A percentile compares a stretch with the other conserved stretches of the same genome.
Evolutionary conservation across 1,140 invertebrate species (phyloP).

Genomic region (Bombus breviceps): DNA sequence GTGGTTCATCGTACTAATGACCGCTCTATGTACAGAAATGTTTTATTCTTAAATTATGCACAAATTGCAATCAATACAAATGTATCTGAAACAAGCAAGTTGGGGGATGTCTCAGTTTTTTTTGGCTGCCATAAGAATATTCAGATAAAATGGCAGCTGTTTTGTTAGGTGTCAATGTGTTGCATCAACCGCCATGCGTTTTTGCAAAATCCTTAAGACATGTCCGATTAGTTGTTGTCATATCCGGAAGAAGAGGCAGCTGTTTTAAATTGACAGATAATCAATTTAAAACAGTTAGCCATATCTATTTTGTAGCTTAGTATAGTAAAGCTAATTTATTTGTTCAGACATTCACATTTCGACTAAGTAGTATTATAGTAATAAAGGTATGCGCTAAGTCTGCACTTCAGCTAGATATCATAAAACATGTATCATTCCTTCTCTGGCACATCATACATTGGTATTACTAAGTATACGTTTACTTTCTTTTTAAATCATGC

Average conservation of each 20-base stretch:
- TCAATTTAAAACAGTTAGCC: constrained; percentile 76
- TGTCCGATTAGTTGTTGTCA: constrained; percentile 83
- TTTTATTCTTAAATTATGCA: constrained; percentile 85
- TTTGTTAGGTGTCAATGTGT: constrained; percentile 80
- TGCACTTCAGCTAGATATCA: constrained; percentile 83
- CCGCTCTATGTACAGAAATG: constrained; percentile 83
- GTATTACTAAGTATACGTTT: constrained; percentile 82
- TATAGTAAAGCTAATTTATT: constrained; percentile 83
- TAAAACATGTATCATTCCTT: constrained; percentile 83
- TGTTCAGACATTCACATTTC: constrained; percentile 83
- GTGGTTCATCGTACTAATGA: constrained; percentile 67
- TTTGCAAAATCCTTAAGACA: constrained; percentile 80
- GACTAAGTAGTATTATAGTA: constrained; percentile 83
- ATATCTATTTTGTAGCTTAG: constrained; percentile 82
- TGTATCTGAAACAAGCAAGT: constrained; percentile 84
- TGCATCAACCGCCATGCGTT: constrained; percentile 78
- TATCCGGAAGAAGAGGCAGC: constrained; percentile 82
- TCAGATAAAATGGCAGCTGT: constrained; percentile 80
- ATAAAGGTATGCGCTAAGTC: constrained; percentile 83
- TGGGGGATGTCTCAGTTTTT: constrained; percentile 84
- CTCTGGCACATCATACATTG: constrained; percentile 83
- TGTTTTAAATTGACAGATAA: constrained; percentile 73
- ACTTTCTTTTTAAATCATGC: constrained; percentile 80
- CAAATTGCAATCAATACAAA: constrained; percentile 85
- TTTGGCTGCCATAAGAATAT: constrained; percentile 80